phyloP scores from a whole-genome alignment of 2,113 vertebrate genomes.

The Struthio camelus region DNA sequence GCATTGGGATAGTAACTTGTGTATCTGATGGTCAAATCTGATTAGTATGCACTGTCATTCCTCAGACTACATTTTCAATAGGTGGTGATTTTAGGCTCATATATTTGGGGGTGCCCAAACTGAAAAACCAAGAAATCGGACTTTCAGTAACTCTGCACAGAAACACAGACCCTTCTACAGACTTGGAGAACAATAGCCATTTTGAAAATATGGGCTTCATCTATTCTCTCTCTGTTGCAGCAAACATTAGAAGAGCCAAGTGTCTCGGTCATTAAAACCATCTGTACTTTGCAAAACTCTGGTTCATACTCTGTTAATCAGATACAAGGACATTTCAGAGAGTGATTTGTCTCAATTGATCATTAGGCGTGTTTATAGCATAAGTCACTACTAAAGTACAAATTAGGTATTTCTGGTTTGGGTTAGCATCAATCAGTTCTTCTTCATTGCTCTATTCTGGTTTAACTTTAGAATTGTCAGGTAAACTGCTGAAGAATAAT shows the following conservation, averaged over 20 bases:
- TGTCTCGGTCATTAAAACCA: neutral
- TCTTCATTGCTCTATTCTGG: neutral
- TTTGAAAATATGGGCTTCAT: neutral
- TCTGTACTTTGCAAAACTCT: neutral
- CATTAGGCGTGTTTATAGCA: neutral
- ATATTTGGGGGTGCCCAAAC: neutral
- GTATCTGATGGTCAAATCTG: neutral
- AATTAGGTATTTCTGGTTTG: constrained; percentile 23
- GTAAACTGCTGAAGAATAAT: neutral
- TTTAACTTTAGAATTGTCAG: neutral
- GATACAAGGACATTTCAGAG: too few species aligned
- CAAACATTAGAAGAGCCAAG: neutral
- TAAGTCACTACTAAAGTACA: neutral
- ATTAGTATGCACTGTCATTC: neutral
- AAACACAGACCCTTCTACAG: neutral
- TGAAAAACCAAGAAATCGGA: neutral
- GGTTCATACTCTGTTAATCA: too few species aligned
- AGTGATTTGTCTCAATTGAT: neutral
- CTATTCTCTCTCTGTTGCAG: neutral
- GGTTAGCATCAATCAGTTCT: neutral
- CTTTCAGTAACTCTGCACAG: neutral
- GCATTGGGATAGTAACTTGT: neutral
- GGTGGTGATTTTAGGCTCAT: neutral
- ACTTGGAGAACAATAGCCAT: neutral
- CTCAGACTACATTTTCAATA: neutral